Conservation (phyloP, 2,113 vertebrate species). For the Xiphorhynchus elegans region DNA sequence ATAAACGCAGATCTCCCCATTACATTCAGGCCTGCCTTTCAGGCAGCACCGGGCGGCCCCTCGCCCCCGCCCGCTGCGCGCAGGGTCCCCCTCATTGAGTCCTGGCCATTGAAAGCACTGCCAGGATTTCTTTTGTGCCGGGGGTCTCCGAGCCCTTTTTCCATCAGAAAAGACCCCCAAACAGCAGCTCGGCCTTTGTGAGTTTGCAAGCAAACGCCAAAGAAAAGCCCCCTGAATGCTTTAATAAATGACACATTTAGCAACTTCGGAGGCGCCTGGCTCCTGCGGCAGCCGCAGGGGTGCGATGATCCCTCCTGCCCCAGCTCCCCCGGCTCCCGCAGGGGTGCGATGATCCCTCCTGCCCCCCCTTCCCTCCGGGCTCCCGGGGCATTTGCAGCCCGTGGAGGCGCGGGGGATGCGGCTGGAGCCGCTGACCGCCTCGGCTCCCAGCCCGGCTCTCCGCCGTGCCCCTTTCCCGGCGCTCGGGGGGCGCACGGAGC, state of each 20-base stretch:
- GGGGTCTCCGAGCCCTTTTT: constrained; percentile 79
- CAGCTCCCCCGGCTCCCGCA: background rate
- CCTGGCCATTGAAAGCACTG: constrained; percentile 85
- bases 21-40: constrained; percentile 78
- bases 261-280: constrained; percentile 68
- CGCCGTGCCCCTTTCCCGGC: background rate
- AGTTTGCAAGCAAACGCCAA: constrained; percentile 72
- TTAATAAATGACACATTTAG: constrained; percentile 76
- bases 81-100: constrained; percentile 81
- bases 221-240: constrained; percentile 77
- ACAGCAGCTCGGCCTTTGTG: constrained; percentile 82
- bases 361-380: background rate
- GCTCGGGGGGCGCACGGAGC: background rate
- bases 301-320: constrained; percentile 44
- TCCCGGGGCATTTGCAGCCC: constrained; percentile 26
- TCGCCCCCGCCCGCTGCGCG: constrained; percentile 43
- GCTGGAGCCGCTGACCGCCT: background rate
- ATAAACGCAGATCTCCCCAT: constrained; percentile 77
- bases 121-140: constrained; percentile 83
- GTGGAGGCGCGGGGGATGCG: background rate
- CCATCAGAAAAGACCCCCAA: constrained; percentile 77
- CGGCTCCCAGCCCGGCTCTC: background rate
- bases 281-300: constrained; percentile 54
- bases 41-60: constrained; percentile 68
- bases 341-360: background rate